phyloP scores from a whole-genome alignment of 2,113 vertebrate genomes.

The Ochotona princeps region DNA sequence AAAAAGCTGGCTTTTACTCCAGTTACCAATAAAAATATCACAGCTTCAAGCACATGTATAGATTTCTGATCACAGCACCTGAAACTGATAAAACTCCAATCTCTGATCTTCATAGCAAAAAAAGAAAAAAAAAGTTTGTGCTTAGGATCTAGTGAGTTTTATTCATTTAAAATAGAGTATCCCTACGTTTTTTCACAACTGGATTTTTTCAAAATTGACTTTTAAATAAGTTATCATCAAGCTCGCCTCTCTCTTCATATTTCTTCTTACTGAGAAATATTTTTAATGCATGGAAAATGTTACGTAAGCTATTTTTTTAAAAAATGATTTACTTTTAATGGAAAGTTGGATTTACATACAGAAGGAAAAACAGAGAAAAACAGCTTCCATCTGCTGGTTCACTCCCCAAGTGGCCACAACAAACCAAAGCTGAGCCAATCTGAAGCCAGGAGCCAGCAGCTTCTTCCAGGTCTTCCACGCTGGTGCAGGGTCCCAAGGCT shows the following conservation, averaged over 20 bases:
- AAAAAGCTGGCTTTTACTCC: background rate
- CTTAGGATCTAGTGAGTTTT: conserved; percentile 44
- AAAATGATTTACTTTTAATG: no score
- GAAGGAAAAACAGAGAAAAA: no score
- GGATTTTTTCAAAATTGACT: background rate
- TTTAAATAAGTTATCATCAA: conserved; percentile 1
- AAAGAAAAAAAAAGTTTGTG: background rate
- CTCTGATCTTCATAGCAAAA: background rate
- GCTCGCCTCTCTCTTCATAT: background rate
- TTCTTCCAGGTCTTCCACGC: no score
- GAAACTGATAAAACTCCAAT: background rate
- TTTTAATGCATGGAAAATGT: background rate
- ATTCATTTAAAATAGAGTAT: background rate
- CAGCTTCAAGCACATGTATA: background rate
- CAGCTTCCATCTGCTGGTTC: no score
- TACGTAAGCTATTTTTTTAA: background rate
- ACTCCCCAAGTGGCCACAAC: no score
- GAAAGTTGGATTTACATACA: no score
- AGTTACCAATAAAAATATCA: conserved; percentile 8
- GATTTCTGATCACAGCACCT: conserved; percentile 6
- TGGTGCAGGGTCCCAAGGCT: no score
- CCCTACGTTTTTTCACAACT: background rate
- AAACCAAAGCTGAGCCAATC: no score
- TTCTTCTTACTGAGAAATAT: background rate
- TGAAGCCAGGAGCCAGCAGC: no score